Percentiles rank a stretch among this genome's conserved stretches.
Evolutionary conservation across 1,140 invertebrate species (phyloP).

Genomic region (Zaprionus vittiger): DNA sequence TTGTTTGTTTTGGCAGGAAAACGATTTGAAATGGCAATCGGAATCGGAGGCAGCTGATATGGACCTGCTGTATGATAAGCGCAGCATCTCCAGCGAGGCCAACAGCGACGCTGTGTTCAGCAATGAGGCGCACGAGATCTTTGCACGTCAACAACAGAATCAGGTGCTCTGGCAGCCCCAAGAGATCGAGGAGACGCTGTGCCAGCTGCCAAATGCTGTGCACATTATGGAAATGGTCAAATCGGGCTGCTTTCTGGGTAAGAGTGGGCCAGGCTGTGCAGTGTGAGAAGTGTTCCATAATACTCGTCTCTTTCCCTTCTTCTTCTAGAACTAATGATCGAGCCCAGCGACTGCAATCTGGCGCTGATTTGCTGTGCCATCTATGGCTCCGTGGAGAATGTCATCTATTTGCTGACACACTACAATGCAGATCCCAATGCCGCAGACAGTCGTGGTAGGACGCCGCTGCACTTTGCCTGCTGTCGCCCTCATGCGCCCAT

Average conservation of each 20-base stretch:
- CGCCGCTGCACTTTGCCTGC: conserved; percentile 91
- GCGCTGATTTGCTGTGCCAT: conserved; percentile 70
- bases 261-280: background rate
- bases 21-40: conserved; percentile 81
- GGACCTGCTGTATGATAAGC: conserved; percentile 74
- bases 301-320: background rate
- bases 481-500: conserved; percentile 88
- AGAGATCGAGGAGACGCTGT: conserved; percentile 84
- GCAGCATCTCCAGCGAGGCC: conserved; percentile 85
- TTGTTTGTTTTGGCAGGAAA: conserved; percentile 74
- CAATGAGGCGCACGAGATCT: conserved; percentile 77
- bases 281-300: background rate
- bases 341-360: conserved; percentile 69
- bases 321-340: conserved; percentile 56
- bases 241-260: conserved; percentile 79
- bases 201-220: conserved; percentile 84
- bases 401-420: conserved; percentile 63
- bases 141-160: conserved; percentile 70
- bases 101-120: conserved; percentile 81
- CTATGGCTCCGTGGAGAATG: conserved; percentile 68
- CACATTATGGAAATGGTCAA: conserved; percentile 85
- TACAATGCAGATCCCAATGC: conserved; percentile 71
- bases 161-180: conserved; percentile 84
- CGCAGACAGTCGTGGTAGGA: conserved; percentile 84
- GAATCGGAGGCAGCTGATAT: conserved; percentile 66